Evolutionary conservation across 2,888 invertebrate genomes (phyloP), one percentile per base, ranked within the genome.

Genomic region (Diarsia rubi): DNA sequence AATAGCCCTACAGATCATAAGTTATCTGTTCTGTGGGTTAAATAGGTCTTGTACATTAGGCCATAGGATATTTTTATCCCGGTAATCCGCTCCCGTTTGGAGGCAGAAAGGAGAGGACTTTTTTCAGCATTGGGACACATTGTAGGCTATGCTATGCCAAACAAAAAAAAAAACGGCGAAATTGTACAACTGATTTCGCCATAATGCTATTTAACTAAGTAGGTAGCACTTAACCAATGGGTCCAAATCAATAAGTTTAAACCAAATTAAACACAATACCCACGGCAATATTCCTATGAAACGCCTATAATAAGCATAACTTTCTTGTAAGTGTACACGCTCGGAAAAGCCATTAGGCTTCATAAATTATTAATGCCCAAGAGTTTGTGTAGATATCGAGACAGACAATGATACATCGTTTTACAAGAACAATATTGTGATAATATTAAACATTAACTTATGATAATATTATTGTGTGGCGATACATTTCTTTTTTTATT

Each of bases 311-410:
- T 37, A 3, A 37, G 37, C 45, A 57, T 72, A 52, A 52, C 31
- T 52, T 60, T 21, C 27, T 62, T 44, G 42, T n/a, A 49, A 27
- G 19, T 59, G 47, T 14, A 11, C 47, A 71, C 73, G 31, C 12
- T 45, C 16, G 31, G 44, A 21, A 62, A 63, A 74, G 52, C 45
- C 52, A 74, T 73, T 73, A 63, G 0, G 54, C 3, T 63, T 63
- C 24, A 73, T 54, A 54, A 19, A 73, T 74, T 63, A 74, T 63
- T 52, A 73, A 74, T 73, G 52, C 21, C 31, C 21, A 54, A 54
- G 37, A 52, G 24, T 52, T 27, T 24, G 16, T 21, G 52, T n/a
- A 12, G n/a, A 24, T 71, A 72, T 72, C 21, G 52, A 44, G 44
- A 52, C 62, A 4, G n/a, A 45, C 14, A 62, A 73, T 54, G 45